A percentile compares a stretch with the other conserved stretches of the same genome.
phyloP scores from a whole-genome alignment of 2,797 vertebrate genomes.

The Hypotaenidia philippensis region DNA sequence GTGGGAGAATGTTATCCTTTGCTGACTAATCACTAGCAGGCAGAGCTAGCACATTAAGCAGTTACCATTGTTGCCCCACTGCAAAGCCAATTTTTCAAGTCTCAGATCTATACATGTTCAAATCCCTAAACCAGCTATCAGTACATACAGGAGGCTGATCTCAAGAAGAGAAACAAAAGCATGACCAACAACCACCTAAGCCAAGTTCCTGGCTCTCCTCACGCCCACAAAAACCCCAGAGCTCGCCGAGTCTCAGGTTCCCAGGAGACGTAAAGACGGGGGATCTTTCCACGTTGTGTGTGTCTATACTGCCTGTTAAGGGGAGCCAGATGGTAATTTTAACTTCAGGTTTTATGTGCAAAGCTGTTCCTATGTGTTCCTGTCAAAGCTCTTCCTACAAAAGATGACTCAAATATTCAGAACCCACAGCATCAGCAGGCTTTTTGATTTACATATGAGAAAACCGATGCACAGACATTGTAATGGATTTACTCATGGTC shows the following conservation, averaged over 20 bases:
- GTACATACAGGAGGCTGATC: background rate
- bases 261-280: background rate
- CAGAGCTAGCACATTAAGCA: background rate
- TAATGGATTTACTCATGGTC: background rate
- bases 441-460: background rate
- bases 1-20: background rate
- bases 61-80: background rate
- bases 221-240: background rate
- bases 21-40: background rate
- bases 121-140: background rate
- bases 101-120: background rate
- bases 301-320: background rate
- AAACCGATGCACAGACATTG: background rate
- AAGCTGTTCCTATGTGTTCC: background rate
- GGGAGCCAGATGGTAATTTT: background rate
- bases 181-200: background rate
- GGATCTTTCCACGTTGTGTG: background rate
- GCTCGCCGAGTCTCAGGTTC: background rate
- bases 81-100: background rate
- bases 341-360: background rate
- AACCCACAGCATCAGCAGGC: background rate
- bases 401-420: background rate
- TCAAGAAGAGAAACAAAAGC: background rate
- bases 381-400: background rate
- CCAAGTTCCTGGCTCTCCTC: background rate